Evolutionary conservation across 2,113 vertebrate genomes (phyloP).

Genomic region (Arizona elegans): DNA sequence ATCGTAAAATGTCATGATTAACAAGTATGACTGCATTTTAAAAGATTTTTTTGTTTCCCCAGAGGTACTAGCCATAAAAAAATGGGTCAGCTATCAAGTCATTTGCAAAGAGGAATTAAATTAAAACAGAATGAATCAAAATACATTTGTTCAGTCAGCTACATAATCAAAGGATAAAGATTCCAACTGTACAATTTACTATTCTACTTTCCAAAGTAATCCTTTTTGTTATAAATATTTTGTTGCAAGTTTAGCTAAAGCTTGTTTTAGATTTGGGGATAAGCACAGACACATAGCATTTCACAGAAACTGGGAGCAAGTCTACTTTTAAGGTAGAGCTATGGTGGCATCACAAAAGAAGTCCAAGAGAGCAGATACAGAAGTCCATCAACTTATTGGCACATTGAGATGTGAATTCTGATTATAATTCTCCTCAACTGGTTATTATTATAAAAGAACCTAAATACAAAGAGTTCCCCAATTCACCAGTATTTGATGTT

Average conservation of each 20-base stretch:
- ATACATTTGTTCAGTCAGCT: conserved; percentile 52
- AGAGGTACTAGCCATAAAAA: conserved; percentile 42
- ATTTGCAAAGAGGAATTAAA: conserved; percentile 44
- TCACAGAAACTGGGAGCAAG: fast-evolving
- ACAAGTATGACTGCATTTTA: conserved; percentile 33
- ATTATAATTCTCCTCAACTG: conserved; percentile 1
- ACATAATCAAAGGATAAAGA: conserved; percentile 54
- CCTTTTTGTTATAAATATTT: conserved; percentile 47
- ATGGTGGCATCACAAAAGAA: conserved; percentile 8
- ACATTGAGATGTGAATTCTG: neutral
- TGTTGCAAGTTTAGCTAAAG: conserved; percentile 44
- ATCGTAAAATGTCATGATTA: conserved; percentile 39
- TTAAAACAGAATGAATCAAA: conserved; percentile 51
- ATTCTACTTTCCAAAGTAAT: conserved; percentile 40
- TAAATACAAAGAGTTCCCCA: neutral
- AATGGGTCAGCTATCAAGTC: conserved; percentile 46
- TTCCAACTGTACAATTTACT: conserved; percentile 48
- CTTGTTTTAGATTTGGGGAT: conserved; percentile 11
- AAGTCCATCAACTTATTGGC: conserved; percentile 5
- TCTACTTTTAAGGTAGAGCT: neutral
- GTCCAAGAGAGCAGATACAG: neutral
- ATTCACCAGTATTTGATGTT: conserved; percentile 31
- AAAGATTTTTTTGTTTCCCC: conserved; percentile 52
- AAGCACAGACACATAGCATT: conserved; percentile 24
- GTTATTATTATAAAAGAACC: conserved; percentile 10